Conservation (phyloP, 1,140 invertebrate genomes). For the Meteorus sp. region DNA sequence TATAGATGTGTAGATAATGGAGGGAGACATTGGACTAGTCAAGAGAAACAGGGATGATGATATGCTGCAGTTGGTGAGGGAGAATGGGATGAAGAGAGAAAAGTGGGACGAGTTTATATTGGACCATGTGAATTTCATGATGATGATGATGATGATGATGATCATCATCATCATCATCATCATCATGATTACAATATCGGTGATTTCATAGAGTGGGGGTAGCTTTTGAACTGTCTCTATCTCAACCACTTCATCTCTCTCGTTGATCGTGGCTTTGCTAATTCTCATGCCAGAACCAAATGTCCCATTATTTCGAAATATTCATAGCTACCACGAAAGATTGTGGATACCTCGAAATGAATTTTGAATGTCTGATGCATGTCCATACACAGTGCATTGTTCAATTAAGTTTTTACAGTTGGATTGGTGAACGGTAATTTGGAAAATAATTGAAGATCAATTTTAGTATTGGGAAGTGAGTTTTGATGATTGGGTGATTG, state of each 20-base stretch:
- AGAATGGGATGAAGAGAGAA: constrained; percentile 26
- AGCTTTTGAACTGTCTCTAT: too few relatives aligned
- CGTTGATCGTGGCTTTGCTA: constrained; percentile 18
- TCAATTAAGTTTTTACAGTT: too few relatives aligned
- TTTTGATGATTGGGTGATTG: neutral
- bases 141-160: constrained; percentile 27
- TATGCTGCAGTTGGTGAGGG: constrained; percentile 13
- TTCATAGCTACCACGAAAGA: too few relatives aligned
- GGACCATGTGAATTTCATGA: constrained; percentile 26
- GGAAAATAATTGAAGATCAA: too few relatives aligned
- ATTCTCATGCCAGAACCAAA: constrained; percentile 17
- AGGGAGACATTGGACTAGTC: neutral
- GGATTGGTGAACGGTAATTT: too few relatives aligned
- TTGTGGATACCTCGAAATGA: too few relatives aligned
- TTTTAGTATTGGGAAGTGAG: too few relatives aligned
- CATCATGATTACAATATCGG: constrained; percentile 51
- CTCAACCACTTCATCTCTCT: too few relatives aligned
- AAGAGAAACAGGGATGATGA: neutral
- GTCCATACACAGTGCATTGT: too few relatives aligned
- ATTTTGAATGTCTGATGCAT: too few relatives aligned
- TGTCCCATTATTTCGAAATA: constrained; percentile 18
- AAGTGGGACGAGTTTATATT: constrained; percentile 30
- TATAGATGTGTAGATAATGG: constrained; percentile 5
- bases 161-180: constrained; percentile 40
- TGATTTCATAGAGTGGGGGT: constrained; percentile 42